Evolutionary conservation across 2,888 invertebrate genomes (phyloP).

Genomic region (Pseudococcus longispinus): DNA sequence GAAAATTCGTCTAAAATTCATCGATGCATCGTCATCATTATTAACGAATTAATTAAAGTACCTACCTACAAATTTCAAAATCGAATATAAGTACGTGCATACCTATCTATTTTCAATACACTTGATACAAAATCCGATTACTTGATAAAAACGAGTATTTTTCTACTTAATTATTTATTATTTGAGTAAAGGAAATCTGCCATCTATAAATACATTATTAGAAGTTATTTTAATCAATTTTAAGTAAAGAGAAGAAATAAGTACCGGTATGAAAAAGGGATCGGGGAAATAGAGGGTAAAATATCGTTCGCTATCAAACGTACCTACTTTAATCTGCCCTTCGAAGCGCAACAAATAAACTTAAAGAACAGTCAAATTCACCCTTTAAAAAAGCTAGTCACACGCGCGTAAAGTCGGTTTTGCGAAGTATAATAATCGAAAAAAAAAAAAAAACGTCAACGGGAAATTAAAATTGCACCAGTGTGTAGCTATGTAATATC

Average conservation of each 20-base stretch:
- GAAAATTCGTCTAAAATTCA: too few species aligned
- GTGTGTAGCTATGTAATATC: not conserved
- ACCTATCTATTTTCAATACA: not conserved
- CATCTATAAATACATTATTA: not conserved
- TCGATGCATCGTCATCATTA: too few species aligned
- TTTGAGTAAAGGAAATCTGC: not conserved
- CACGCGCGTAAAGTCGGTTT: not conserved
- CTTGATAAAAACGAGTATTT: not conserved
- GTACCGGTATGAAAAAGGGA: not conserved
- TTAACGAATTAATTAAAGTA: too few species aligned
- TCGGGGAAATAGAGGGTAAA: not conserved
- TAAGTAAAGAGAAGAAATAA: not conserved
- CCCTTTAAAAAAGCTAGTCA: slow-evolving; percentile 39
- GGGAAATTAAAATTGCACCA: slow-evolving; percentile 20
- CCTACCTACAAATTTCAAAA: too few species aligned
- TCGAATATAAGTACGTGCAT: too few species aligned
- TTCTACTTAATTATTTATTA: not conserved
- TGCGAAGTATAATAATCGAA: slow-evolving; percentile 3
- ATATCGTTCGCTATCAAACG: slow-evolving; percentile 1
- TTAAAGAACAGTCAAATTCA: slow-evolving; percentile 1
- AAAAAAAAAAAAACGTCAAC: slow-evolving; percentile 5
- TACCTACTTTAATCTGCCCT: slow-evolving; percentile 8
- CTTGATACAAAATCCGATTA: not conserved
- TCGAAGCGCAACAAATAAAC: slow-evolving; percentile 45
- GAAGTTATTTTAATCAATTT: not conserved